phyloP scores from a whole-genome alignment of 2,113 vertebrate species.

The Macrotis lagotis region DNA sequence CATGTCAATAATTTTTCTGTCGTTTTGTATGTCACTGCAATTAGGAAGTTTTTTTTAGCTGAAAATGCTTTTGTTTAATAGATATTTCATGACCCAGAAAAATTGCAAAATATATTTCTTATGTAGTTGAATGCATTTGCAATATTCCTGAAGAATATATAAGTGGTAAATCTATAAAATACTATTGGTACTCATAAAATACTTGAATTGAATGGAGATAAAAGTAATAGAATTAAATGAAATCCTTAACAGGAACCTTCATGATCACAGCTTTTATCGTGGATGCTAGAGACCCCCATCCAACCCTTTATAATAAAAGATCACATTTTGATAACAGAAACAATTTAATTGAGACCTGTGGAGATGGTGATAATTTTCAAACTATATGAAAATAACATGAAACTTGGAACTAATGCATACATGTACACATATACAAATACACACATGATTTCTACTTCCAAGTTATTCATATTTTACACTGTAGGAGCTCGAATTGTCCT shows the following conservation, averaged over 20 bases:
- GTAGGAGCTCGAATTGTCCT: background rate
- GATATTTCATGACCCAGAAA: constrained; percentile 28
- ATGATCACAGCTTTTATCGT: constrained; percentile 33
- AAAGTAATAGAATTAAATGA: background rate
- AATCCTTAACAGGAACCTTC: constrained; percentile 8
- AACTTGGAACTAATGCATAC: constrained; percentile 14
- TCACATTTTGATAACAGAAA: background rate
- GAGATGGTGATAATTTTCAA: background rate
- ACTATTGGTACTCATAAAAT: constrained; percentile 10
- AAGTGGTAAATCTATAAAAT: background rate
- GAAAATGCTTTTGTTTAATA: constrained; percentile 31
- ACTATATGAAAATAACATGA: background rate
- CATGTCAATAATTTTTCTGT: background rate
- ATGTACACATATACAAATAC: background rate
- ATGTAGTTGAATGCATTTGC: background rate
- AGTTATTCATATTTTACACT: background rate
- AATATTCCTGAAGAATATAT: constrained; percentile 21
- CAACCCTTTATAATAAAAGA: constrained; percentile 21
- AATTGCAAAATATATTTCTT: constrained; percentile 32
- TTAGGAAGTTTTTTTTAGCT: constrained; percentile 3
- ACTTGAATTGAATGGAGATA: background rate
- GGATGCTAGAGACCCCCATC: background rate
- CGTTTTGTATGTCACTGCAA: constrained; percentile 14
- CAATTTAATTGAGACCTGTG: background rate
- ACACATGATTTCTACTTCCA: too few species aligned